A percentile compares a stretch with the other conserved stretches of the same genome.
These are phyloP conservation scores for Hyperopisus bebe DNA, from an alignment of 2,113 vertebrate species.

Conservation along the genomic window DNA sequence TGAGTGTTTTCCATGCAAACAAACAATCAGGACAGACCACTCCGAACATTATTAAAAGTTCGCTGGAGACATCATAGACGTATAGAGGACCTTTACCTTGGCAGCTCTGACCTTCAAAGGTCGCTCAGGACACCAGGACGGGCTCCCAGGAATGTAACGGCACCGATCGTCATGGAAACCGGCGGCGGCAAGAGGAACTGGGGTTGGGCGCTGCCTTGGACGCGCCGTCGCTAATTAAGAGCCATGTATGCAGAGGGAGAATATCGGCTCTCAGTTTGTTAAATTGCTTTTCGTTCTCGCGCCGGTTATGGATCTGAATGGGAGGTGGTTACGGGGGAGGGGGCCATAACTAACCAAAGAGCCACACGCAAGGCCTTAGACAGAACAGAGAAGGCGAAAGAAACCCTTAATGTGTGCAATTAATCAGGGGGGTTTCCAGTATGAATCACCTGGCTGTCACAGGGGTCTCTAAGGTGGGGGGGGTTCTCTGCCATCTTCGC, in stretches of 20 bases:
- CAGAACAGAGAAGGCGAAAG: neutral
- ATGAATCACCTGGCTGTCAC: neutral
- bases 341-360: neutral
- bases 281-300: neutral
- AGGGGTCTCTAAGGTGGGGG: neutral
- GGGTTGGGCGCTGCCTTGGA: neutral
- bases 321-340: neutral
- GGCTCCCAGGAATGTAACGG: neutral
- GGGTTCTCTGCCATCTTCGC: neutral
- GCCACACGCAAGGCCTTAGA: neutral
- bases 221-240: neutral
- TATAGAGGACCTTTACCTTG: neutral
- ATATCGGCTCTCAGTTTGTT: neutral
- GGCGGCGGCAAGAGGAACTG: neutral
- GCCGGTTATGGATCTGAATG: neutral
- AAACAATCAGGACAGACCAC: neutral
- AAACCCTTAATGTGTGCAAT: neutral
- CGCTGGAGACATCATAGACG: neutral
- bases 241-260: neutral
- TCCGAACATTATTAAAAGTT: neutral
- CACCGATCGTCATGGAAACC: neutral
- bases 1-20: neutral
- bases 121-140: neutral
- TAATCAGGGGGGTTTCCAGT: neutral
- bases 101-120: slow-evolving; percentile 22